Evolutionary conservation across 92 coral and sea anemone species (phyloP).

Genomic region (Palythoa heliodiscus): DNA sequence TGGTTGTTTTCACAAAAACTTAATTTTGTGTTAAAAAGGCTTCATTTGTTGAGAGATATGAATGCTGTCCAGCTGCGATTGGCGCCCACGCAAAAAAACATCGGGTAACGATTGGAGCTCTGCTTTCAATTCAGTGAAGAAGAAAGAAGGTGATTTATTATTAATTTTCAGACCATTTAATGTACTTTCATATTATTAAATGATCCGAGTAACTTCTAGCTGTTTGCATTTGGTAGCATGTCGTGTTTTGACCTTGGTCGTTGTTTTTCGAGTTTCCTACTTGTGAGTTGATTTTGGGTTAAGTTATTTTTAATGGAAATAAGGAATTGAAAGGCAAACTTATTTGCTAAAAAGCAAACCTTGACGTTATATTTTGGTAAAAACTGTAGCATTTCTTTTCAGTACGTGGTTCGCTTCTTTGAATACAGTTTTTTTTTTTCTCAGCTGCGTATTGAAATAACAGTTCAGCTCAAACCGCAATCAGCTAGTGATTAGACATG

Average conservation of each 20-base stretch:
- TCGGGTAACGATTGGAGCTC: not conserved
- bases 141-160: not conserved
- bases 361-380: not conserved
- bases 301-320: not conserved
- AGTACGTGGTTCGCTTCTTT: not conserved
- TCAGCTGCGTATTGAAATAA: not conserved
- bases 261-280: not conserved
- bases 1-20: conserved; percentile 22
- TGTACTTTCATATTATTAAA: too few relatives aligned
- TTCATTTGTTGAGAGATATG: conserved; percentile 18
- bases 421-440: not conserved
- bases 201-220: not conserved
- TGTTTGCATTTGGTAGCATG: not conserved
- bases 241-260: not conserved
- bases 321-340: not conserved
- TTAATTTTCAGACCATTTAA: too few relatives aligned
- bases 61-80: not conserved
- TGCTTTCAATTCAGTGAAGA: not conserved
- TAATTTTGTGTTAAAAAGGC: conserved; percentile 44
- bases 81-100: not conserved
- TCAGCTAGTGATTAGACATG: not conserved
- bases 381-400: not conserved
- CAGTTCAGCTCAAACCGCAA: not conserved
- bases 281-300: not conserved
- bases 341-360: not conserved